phyloP scores from a whole-genome alignment of 92 coral and sea anemone species.

The Parazoanthus darwini region DNA sequence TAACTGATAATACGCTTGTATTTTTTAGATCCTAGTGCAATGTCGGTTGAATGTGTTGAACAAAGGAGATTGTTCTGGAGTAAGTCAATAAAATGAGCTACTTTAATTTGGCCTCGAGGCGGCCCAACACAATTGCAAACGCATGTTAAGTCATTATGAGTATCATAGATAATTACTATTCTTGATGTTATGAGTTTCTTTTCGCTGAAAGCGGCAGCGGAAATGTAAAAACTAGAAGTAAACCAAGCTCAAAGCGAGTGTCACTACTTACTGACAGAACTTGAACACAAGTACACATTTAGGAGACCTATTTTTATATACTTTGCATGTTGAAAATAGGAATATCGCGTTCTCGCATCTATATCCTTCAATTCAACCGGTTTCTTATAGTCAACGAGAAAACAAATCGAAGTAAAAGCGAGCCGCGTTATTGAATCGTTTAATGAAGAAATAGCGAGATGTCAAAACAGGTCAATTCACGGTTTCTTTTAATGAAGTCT shows the following conservation, averaged over 20 bases:
- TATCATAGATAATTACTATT: conserved; percentile 14
- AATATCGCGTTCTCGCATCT: neutral
- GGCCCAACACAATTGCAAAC: conserved; percentile 15
- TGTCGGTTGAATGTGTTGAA: neutral
- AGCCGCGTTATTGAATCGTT: conserved; percentile 3
- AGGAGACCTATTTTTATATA: neutral
- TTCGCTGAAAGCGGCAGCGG: conserved; percentile 28
- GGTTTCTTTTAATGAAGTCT: conserved; percentile 2
- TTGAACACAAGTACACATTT: neutral
- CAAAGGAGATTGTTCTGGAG: conserved; percentile 33
- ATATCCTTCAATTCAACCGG: neutral
- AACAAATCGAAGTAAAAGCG: neutral
- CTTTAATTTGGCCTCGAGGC: conserved; percentile 25
- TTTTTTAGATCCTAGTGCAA: conserved; percentile 3
- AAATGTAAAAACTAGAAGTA: neutral
- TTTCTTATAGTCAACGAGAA: neutral
- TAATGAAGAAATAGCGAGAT: conserved; percentile 23
- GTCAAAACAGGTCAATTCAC: conserved; percentile 29
- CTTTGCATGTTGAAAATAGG: neutral
- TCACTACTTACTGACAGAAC: conserved; percentile 10
- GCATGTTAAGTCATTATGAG: conserved; percentile 11
- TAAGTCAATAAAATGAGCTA: conserved; percentile 25
- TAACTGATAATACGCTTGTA: neutral
- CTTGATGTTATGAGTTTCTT: conserved; percentile 24
- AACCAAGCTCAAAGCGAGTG: neutral